phyloP scores from a whole-genome alignment of 1,140 invertebrate genomes.

The Eriosoma lanigerum region DNA sequence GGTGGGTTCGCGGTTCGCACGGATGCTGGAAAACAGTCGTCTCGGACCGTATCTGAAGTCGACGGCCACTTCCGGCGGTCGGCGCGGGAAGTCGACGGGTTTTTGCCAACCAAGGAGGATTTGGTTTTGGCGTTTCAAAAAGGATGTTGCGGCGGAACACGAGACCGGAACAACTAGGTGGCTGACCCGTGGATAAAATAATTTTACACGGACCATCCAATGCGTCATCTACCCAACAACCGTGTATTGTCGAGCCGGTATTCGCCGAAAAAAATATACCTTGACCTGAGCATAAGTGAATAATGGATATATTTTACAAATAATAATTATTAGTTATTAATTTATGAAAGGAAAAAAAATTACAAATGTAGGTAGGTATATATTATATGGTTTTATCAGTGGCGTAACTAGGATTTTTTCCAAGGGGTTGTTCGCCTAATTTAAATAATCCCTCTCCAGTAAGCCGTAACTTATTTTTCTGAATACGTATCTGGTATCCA shows the following conservation, averaged over 20 bases:
- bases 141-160: neutral
- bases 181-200: neutral
- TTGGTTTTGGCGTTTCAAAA: neutral
- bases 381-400: too few relatives aligned
- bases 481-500: too few relatives aligned
- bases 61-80: neutral
- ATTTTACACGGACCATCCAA: constrained; percentile 21
- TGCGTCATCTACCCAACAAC: neutral
- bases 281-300: neutral
- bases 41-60: neutral
- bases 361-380: too few relatives aligned
- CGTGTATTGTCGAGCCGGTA: neutral
- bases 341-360: too few relatives aligned
- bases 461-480: too few relatives aligned
- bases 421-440: too few relatives aligned
- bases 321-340: too few relatives aligned
- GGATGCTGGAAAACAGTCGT: neutral
- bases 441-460: too few relatives aligned
- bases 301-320: too few relatives aligned
- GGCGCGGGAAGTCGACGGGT: too few relatives aligned
- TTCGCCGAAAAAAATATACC: neutral
- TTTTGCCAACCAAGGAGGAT: neutral
- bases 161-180: neutral
- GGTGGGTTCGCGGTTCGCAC: neutral
- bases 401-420: too few relatives aligned